A percentile compares a stretch with the other conserved stretches of the same genome.
Evolutionary conservation across 2,797 vertebrate genomes (phyloP).

Genomic region (Merluccius polli): DNA sequence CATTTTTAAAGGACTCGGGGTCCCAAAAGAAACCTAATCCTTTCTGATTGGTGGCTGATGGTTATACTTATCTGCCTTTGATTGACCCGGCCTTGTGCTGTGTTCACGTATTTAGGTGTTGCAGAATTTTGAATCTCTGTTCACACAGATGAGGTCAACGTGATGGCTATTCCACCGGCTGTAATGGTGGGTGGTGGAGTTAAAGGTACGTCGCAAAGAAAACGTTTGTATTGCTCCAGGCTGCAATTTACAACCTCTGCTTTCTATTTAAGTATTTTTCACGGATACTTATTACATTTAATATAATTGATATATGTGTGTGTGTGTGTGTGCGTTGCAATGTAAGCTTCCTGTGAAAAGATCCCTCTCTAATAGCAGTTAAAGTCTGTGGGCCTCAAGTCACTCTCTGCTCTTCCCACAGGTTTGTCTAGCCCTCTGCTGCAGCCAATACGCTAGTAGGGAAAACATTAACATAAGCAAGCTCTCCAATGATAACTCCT

Average conservation of each 20-base stretch:
- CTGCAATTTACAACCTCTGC: not conserved
- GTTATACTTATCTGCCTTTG: not conserved
- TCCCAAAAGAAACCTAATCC: not conserved
- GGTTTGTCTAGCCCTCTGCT: slow-evolving; percentile 46
- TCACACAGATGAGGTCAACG: not conserved
- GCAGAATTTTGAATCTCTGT: not conserved
- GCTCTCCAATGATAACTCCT: slow-evolving; percentile 61
- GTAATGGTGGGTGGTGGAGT: not conserved
- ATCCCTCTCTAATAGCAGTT: slow-evolving; percentile 69
- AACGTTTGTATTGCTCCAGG: not conserved
- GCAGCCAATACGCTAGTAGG: slow-evolving; percentile 50
- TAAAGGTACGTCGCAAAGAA: not conserved
- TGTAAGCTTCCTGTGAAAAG: slow-evolving; percentile 38
- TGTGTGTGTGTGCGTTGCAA: not conserved
- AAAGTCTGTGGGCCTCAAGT: slow-evolving; percentile 59
- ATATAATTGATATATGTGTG: slow-evolving; percentile 26
- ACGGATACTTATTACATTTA: slow-evolving; percentile 37
- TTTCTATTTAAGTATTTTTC: not conserved
- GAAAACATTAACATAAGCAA: slow-evolving; percentile 77
- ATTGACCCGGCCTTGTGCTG: not conserved
- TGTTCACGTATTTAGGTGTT: not conserved
- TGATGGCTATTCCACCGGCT: no score
- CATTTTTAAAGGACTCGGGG: not conserved
- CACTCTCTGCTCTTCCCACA: slow-evolving; percentile 50
- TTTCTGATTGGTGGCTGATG: not conserved